These are phyloP conservation scores for Pteronotus mesoamericanus DNA, from an alignment of 2,797 vertebrate genomes.

Conservation along the genomic window DNA sequence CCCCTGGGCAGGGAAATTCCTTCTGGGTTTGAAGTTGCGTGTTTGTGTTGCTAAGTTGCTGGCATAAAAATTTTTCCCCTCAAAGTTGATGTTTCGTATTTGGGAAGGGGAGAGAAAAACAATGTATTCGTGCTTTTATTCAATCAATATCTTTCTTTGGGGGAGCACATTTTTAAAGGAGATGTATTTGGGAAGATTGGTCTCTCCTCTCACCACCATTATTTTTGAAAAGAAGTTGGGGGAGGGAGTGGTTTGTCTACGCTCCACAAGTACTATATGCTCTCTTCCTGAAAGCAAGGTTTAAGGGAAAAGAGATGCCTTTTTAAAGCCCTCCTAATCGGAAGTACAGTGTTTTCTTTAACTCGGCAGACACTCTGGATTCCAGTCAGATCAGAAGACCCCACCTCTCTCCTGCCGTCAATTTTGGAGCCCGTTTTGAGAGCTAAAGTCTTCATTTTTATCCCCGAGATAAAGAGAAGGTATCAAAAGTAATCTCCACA, in stretches of 20 bases:
- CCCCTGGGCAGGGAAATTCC: constrained; percentile 33
- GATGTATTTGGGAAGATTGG: background rate
- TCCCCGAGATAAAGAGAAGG: background rate
- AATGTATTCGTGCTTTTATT: background rate
- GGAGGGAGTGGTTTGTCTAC: background rate
- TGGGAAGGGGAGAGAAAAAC: background rate
- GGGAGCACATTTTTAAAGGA: background rate
- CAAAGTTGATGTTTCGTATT: background rate
- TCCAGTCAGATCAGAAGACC: background rate
- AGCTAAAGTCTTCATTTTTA: background rate
- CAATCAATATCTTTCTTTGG: background rate
- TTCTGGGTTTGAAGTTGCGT: constrained; percentile 18
- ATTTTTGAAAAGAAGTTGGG: background rate
- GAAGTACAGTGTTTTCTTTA: background rate
- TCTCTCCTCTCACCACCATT: background rate
- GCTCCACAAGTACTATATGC: background rate
- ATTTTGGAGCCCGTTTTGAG: background rate
- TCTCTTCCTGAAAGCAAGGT: background rate
- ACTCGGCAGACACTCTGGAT: background rate
- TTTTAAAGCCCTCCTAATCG: background rate
- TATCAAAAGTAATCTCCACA: background rate
- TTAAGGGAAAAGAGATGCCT: background rate
- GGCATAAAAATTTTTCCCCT: background rate
- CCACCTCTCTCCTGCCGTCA: background rate
- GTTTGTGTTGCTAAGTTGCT: constrained; percentile 37